Evolutionary conservation across 2,888 invertebrate genomes (phyloP), one percentile per base, ranked within the genome.

Genomic region (Melipona beecheii): DNA sequence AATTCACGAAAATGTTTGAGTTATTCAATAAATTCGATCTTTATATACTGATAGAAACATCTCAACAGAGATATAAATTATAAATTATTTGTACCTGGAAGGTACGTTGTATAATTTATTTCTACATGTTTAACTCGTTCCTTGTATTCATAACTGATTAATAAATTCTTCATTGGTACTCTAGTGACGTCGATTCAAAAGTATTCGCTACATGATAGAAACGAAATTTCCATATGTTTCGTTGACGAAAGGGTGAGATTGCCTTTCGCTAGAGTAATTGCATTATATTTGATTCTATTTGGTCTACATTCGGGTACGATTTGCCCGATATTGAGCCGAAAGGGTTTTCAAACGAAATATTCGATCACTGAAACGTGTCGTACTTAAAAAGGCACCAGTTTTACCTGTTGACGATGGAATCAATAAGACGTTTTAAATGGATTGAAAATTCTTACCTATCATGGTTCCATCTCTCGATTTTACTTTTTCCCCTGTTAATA

Each of bases 31-130:
- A 11, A 2, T 50, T 24, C 43, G n/a, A 43, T 6, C 2, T 43
- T 43, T 9, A 43, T 9, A 31, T 31, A 31, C 4, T 36, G 36
- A 36, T 36, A 36, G 36, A 43, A 43, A 43, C 43, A 43, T 43
- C 43, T 43, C 43, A 43, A 1, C 43, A 31, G 4, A 43, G 43
- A 43, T 1, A 43, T 43, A 43, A 43, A 43, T 43, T 43, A 43
- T 43, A 15, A 31, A 43, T 49, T 43, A 11, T 27, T 79, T 76
- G n/a, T n/a, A n/a, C 69, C 43, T 56, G 17, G 49, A 64, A 69
- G 49, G 60, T 66, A 72, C 66, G 11, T 27, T 54, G 19, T 24
- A 78, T 60, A 78, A 78, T 80, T 78, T 66, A 78, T 31, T 19
- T 21, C 27, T 11, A 24, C 13, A 36, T 24, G 17, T 27, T 27